Evolutionary conservation across 2,888 invertebrate species (phyloP), one percentile per base, ranked within the genome.

Genomic region (Drosophila borealis): DNA sequence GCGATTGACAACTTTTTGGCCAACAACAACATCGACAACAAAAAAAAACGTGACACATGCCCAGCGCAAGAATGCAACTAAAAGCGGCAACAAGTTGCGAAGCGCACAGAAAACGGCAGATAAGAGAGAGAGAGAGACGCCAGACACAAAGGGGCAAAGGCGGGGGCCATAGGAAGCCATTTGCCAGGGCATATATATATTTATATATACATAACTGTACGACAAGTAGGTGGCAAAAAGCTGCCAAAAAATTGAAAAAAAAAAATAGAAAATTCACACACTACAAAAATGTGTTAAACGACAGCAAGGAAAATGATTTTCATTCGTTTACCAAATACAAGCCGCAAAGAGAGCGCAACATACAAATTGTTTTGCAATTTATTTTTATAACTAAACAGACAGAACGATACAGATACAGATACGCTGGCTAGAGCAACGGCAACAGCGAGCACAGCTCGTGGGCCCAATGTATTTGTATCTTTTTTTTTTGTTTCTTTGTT

Each of bases 281-380:
- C 37, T 45, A 48, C 39, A 49, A 65, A 72, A 86, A 83, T 83
- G 69, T 80, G 81, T 67, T 83, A 74, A 83, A 66, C 81, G 84
- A 78, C 80, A 79, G 74, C 69, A 68, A 67, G 72, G 73, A 72
- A 84, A 75, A 87, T 81, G 50, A 80, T 76, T 74, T 78, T 79
- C 78, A 68, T 73, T 75, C 68, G 78, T 62, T 64, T 60, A 74
- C 41, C 66, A 53, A 71, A 74, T 48, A 49, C 34, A 66, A 55
- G 49, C 42, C 53, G 48, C 51, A 61, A 33, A 55, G 36, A 46
- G 50, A 63, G 54, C 49, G 59, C 44, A 66, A 53, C 64, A 70
- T 67, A 81, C 82, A 87, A 84, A 84, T 81, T 72, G 75, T 78
- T 87, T 80, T 73, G 88, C 70, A 65, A 85, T 88, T 84, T 87